These are phyloP conservation scores for Margaritifera margaritifera DNA, from an alignment of 2,888 invertebrate species.

Conservation along the genomic window DNA sequence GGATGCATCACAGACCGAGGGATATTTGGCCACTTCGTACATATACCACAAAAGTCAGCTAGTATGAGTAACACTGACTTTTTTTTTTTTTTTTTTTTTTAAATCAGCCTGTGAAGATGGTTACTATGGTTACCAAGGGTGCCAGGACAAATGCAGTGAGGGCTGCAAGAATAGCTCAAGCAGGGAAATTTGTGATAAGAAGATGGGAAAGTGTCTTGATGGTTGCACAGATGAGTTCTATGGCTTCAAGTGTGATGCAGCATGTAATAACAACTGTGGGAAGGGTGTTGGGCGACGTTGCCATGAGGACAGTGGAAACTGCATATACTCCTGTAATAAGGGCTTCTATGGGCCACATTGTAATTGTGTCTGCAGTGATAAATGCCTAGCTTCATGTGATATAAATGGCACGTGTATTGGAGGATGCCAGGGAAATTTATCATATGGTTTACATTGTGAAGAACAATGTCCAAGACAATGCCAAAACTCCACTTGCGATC, in stretches of 20 bases:
- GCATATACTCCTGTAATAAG: constrained; percentile 2
- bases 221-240: constrained; percentile 5
- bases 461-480: background rate
- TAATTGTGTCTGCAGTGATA: background rate
- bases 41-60: too few species aligned
- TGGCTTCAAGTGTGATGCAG: constrained; percentile 5
- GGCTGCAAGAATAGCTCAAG: background rate
- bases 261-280: constrained; percentile 14
- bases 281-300: too few species aligned
- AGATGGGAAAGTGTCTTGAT: background rate
- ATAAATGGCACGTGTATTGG: background rate
- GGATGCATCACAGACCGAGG: too few species aligned
- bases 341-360: constrained; percentile 1
- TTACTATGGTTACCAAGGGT: constrained; percentile 5
- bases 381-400: background rate
- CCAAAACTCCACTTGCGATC: background rate
- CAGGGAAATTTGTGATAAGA: constrained; percentile 4
- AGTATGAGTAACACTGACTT: too few species aligned
- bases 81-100: too few species aligned
- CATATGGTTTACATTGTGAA: too few species aligned
- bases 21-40: too few species aligned
- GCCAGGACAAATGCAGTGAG: background rate
- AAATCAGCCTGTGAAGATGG: constrained; percentile 13
- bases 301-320: background rate
- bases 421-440: too few species aligned